Conservation (phyloP, 2,113 vertebrate species). For the human region DNA sequence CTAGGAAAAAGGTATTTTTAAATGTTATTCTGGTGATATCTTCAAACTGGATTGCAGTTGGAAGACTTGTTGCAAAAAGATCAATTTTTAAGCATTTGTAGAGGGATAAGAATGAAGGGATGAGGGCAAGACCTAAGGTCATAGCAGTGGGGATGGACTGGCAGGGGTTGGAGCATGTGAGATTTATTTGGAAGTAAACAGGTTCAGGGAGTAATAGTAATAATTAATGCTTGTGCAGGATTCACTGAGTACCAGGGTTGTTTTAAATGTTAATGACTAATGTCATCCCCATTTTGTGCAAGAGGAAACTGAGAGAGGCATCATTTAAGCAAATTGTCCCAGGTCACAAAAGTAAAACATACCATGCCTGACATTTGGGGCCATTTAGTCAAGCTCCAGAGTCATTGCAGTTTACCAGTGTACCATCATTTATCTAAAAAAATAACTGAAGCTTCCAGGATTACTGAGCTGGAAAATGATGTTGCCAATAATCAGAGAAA, state of each 20-base stretch:
- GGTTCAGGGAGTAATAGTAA: not conserved
- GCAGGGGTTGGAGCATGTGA: not conserved
- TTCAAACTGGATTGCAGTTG: not conserved
- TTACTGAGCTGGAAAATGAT: not conserved
- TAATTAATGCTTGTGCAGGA: not conserved
- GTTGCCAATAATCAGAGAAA: not conserved
- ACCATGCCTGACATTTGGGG: not conserved
- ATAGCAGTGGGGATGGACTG: not conserved
- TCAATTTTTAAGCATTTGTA: not conserved
- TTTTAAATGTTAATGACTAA: not conserved
- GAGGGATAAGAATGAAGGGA: not conserved
- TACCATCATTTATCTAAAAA: not conserved
- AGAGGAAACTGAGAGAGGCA: not conserved
- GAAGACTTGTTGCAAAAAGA: not conserved
- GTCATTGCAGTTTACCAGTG: not conserved
- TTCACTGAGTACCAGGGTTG: not conserved
- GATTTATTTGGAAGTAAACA: not conserved
- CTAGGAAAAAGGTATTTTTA: not conserved
- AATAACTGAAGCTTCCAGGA: not conserved
- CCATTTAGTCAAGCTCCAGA: not conserved
- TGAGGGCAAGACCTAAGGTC: not conserved
- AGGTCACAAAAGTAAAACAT: not conserved
- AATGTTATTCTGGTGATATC: not conserved
- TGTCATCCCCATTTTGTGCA: not conserved
- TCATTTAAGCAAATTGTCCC: not conserved